Conservation (phyloP, 2,113 vertebrate genomes). For the Pseudorasbora parva region DNA sequence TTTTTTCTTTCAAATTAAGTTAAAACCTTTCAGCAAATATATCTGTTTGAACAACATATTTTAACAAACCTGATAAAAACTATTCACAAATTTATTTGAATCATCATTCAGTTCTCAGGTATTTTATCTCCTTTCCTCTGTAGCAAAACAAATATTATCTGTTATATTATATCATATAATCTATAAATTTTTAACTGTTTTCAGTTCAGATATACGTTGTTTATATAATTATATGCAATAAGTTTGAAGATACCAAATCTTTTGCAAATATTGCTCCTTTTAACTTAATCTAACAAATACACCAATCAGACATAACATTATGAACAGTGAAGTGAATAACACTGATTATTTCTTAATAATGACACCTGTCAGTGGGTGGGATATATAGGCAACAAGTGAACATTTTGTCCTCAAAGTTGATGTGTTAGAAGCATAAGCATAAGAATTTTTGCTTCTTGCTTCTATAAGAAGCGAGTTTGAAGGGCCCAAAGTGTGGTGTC, state of each 20-base stretch:
- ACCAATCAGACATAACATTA: no score
- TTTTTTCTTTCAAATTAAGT: background rate
- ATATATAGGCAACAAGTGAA: no score
- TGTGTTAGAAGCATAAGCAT: no score
- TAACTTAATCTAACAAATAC: background rate
- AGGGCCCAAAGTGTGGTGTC: no score
- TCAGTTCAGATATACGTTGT: background rate
- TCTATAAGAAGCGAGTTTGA: no score
- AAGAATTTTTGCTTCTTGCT: no score
- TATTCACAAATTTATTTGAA: background rate
- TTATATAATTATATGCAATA: background rate
- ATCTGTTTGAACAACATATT: background rate
- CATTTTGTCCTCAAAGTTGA: no score
- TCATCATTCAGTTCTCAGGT: background rate
- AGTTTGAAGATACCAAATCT: background rate
- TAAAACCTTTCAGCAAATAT: background rate
- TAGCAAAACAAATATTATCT: background rate
- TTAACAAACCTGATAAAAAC: background rate
- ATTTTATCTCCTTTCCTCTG: background rate
- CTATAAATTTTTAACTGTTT: background rate
- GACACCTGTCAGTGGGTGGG: no score
- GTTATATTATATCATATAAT: no score
- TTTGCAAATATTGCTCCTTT: background rate
- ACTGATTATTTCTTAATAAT: no score
- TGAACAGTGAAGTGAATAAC: no score